Conservation (phyloP, 1,140 invertebrate genomes). For the Doryteuthis pealeii region DNA sequence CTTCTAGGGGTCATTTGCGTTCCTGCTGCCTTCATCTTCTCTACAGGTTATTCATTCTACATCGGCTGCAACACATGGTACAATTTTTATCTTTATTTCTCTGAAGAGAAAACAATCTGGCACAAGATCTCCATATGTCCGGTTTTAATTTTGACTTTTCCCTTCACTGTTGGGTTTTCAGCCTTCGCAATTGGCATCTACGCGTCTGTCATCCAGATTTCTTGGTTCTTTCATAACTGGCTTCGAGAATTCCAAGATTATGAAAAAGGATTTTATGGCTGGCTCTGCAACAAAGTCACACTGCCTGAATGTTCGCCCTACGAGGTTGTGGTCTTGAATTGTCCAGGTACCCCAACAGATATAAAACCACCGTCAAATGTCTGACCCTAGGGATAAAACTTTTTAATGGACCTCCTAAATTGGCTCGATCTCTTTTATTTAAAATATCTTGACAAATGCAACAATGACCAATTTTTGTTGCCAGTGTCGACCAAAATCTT, state of each 20-base stretch:
- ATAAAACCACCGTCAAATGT: background rate
- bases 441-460: no score
- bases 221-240: constrained; percentile 71
- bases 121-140: constrained; percentile 67
- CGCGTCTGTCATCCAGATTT: constrained; percentile 70
- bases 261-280: constrained; percentile 79
- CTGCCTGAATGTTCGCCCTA: constrained; percentile 75
- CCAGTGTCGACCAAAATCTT: no score
- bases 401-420: no score
- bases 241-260: constrained; percentile 72
- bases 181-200: constrained; percentile 70
- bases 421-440: no score
- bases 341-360: background rate
- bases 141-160: constrained; percentile 72
- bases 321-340: constrained; percentile 59
- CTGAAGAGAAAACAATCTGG: constrained; percentile 67
- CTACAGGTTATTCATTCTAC: constrained; percentile 72
- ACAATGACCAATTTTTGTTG: no score
- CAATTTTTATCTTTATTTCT: constrained; percentile 73
- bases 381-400: no score
- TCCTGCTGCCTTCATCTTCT: constrained; percentile 69
- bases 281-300: constrained; percentile 71
- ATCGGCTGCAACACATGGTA: constrained; percentile 77
- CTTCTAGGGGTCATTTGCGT: constrained; percentile 69
- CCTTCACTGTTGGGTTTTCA: constrained; percentile 70